Evolutionary conservation across 2,888 invertebrate species (phyloP).

Genomic region (Caenorhabditis sp.): DNA sequence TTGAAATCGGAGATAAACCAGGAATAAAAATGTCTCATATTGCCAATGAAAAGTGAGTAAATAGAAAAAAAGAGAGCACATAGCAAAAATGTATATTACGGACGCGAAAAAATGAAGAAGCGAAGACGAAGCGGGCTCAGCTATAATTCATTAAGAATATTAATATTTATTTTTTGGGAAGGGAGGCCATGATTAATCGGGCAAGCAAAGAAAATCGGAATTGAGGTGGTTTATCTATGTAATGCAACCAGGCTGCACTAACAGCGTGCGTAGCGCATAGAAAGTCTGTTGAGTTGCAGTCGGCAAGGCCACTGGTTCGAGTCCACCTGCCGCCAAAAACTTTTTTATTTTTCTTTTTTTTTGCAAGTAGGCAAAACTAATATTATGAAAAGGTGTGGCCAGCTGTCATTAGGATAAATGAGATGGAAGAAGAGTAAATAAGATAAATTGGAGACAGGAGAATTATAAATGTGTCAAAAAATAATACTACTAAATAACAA

Average conservation of each 20-base stretch:
- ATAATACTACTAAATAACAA: background rate
- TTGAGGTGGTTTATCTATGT: conserved; percentile 2
- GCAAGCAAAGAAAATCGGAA: background rate
- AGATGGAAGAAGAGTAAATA: background rate
- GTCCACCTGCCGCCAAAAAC: too few relatives aligned
- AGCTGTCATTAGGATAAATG: background rate
- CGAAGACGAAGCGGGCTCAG: conserved; percentile 5
- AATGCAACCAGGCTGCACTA: too few relatives aligned
- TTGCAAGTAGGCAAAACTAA: background rate
- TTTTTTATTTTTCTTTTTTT: background rate
- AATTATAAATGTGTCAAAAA: background rate
- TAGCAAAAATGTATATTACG: background rate
- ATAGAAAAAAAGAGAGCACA: conserved; percentile 20
- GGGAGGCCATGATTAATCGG: conserved; percentile 8
- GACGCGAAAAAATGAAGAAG: conserved; percentile 4
- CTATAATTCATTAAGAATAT: conserved; percentile 27
- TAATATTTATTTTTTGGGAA: background rate
- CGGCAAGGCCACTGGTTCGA: too few relatives aligned
- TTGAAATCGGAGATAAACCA: conserved; percentile 42
- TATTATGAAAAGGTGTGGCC: conserved; percentile 1
- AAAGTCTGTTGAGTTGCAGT: too few relatives aligned
- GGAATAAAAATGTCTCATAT: conserved; percentile 25
- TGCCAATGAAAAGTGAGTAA: conserved; percentile 20
- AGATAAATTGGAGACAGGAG: background rate
- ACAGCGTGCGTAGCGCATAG: too few relatives aligned